Evolutionary conservation across 2,797 vertebrate species (phyloP), one percentile per base, ranked within the genome.

Genomic region (Pseudopleuronectes americanus): DNA sequence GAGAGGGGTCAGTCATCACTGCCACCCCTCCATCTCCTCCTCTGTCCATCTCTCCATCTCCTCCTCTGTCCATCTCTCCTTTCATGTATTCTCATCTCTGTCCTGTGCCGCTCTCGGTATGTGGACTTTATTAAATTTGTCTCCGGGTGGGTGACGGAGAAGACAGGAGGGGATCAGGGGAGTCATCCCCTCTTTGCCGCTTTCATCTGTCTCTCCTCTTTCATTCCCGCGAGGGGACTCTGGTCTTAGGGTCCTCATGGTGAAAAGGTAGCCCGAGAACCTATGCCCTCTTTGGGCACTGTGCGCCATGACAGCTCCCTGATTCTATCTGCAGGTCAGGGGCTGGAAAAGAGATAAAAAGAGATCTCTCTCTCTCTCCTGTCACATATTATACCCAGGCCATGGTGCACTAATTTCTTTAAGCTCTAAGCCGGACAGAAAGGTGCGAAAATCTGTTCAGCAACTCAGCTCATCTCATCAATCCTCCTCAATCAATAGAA

Each of bases 111-210:
- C 85, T 87, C 84, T 84, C 88, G 91, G 89, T 89, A 86, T 89
- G 89, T 92, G 93, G 91, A 93, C 91, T 92, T 95, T 92, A 92
- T 93, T 93, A 93, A 91, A 94, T 92, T 91, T 89, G 91, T 89
- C 88, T 91, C 85, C 58, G 84, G 91, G 89, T 90, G 89, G 90
- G 86, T 90, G 87, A 90, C 13, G 61, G 83, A 90, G 79, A 90
- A 90, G 85, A 88, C 86, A 89, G 91, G 79, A 81, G 76, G 83
- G 81, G 89, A 87, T 88, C 86, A 84, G 81, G 84, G 72, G 76
- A 87, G 86, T 86, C 85, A 80, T 87, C 86, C 90, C 84, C 81
- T 84, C 84, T 88, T 88, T 86, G 74, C 81, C 33, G 73, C 89
- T 92, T 90, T 91, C 89, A 90, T 92, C 87, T 87, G 74, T 85